Evolutionary conservation across 2,797 vertebrate species (phyloP), one percentile per base, ranked within the genome.

Genomic region (Tauraco hartlaubi): DNA sequence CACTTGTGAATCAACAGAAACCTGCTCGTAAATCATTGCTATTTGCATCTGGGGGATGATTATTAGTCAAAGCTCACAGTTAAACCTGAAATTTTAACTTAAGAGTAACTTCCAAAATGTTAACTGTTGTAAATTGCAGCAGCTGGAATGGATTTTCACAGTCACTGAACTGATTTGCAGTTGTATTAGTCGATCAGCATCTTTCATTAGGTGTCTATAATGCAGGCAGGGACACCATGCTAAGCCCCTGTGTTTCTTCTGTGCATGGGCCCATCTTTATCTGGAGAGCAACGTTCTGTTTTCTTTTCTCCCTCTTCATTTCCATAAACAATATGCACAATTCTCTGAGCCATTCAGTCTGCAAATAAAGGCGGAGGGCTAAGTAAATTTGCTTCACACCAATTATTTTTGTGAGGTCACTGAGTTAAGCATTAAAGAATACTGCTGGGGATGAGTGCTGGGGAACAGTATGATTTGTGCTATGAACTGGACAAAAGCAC

Each of bases 351-450:
- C 82, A 82, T 95, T 92, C 79, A 72, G 73, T 75, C 96, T 33
- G 96, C 97, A 97, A 94, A 97, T 96, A 97, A 97, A 97, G 92
- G 96, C 93, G 8, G 79, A 94, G 84, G 90, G 87, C 97, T 97
- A 88, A 97, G 98, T 79, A 95, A 97, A 97, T 97, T 97, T 97
- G 96, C 97, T 94, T 91, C 93, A 78, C 94, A 90, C 89, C 97
- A 89, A 95, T 97, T 91, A 97, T 97, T 97, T 97, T 94, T 96
- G 97, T 96, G 97, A 97, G 96, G 92, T 96, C 97, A 88, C 63
- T 2, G 95, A 97, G 96, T 95, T 93, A 95, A 96, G 97, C 97
- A 95, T 96, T 97, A 78, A 90, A 90, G 97, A 94, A 71, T 21
- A 83, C 90, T 85, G 68, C 90, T 68, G 81, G 43, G 43, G 90